Conservation (phyloP, 2,113 vertebrate species). For the Formicarius rufipectus region DNA sequence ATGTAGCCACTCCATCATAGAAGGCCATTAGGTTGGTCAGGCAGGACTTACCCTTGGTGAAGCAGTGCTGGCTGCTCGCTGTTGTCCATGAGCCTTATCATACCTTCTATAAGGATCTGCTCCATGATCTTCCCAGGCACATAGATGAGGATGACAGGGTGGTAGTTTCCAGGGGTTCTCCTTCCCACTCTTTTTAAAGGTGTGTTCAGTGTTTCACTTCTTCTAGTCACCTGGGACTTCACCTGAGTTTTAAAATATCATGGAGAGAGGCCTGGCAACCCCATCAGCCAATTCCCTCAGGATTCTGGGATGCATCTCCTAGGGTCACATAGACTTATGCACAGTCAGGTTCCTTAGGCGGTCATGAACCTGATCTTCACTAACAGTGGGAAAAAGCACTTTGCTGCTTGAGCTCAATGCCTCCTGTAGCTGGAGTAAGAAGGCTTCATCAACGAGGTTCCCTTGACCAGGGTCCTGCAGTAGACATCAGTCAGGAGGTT, state of each 20-base stretch:
- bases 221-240: background rate
- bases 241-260: background rate
- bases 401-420: background rate
- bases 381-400: background rate
- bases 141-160: background rate
- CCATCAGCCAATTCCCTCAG: background rate
- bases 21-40: background rate
- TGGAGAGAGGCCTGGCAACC: background rate
- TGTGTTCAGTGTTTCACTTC: background rate
- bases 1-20: background rate
- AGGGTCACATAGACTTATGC: background rate
- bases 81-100: background rate
- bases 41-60: background rate
- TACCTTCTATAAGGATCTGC: background rate
- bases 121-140: background rate
- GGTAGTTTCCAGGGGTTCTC: background rate
- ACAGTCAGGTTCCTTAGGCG: background rate
- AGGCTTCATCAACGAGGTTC: background rate
- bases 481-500: background rate
- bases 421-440: background rate
- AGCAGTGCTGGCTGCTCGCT: background rate
- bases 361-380: background rate
- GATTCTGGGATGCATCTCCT: background rate
- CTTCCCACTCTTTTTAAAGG: background rate
- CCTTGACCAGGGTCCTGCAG: too few relatives aligned